These are phyloP conservation scores for Silurus lanzhouensis DNA, from an alignment of 2,797 vertebrate genomes.

Conservation along the genomic window DNA sequence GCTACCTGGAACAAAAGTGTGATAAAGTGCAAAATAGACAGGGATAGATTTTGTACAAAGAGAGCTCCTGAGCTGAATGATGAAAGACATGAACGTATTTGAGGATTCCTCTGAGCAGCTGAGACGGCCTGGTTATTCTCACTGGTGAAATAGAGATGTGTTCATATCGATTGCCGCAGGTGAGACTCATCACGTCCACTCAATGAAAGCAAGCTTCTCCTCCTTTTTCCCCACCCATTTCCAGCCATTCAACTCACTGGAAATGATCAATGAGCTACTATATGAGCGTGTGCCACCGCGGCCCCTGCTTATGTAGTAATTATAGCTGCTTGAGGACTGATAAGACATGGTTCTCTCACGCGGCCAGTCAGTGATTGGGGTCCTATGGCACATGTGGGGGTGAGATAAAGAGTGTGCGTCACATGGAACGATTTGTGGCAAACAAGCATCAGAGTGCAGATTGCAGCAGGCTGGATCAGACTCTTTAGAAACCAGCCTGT, in stretches of 20 bases:
- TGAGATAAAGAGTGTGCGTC: slow-evolving; percentile 45
- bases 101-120: neutral
- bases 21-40: neutral
- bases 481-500: slow-evolving; percentile 25
- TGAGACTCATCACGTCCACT: slow-evolving; percentile 29
- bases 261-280: slow-evolving; percentile 47
- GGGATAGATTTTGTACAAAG: neutral
- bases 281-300: slow-evolving; percentile 24
- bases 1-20: slow-evolving; percentile 12
- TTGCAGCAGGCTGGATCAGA: slow-evolving; percentile 39
- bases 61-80: neutral
- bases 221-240: slow-evolving; percentile 20
- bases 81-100: slow-evolving; percentile 10
- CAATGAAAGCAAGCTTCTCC: slow-evolving; percentile 22
- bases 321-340: slow-evolving; percentile 38
- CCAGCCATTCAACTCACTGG: slow-evolving; percentile 27
- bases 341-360: slow-evolving; percentile 36
- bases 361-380: slow-evolving; percentile 13
- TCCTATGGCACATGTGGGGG: slow-evolving; percentile 30
- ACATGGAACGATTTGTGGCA: slow-evolving; percentile 26
- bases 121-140: slow-evolving; percentile 7
- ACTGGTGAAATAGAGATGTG: slow-evolving; percentile 33
- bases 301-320: slow-evolving; percentile 40
- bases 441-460: slow-evolving; percentile 38
- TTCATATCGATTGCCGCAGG: slow-evolving; percentile 43